Evolutionary conservation across 2,797 vertebrate species (phyloP).

Genomic region (Thaleichthys pacificus): DNA sequence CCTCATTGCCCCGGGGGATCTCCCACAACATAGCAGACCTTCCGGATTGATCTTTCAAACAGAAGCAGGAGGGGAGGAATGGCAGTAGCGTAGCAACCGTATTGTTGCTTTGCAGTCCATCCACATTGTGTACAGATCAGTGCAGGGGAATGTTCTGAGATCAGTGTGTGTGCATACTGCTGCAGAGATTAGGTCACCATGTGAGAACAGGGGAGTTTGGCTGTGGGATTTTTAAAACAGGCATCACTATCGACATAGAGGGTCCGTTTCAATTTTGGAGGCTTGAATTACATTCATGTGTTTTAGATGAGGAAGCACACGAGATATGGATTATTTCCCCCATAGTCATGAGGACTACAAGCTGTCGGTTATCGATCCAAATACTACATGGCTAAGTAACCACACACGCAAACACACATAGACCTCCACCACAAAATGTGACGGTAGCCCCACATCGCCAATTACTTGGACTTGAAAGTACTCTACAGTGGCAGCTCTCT

Average conservation of each 20-base stretch:
- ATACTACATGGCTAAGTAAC: too few species aligned
- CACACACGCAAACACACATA: not conserved
- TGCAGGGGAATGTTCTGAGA: conserved; percentile 25
- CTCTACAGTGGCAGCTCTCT: conserved; percentile 39
- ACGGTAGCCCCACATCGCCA: conserved; percentile 19
- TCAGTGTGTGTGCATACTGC: conserved; percentile 5
- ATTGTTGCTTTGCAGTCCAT: conserved; percentile 50
- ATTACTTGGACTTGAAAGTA: conserved; percentile 43
- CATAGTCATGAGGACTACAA: too few species aligned
- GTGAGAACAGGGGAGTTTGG: not conserved
- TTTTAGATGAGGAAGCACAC: too few species aligned
- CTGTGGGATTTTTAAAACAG: too few species aligned
- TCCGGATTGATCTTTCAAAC: conserved; percentile 73
- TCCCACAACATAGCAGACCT: conserved; percentile 51
- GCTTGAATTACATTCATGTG: too few species aligned
- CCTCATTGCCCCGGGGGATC: conserved; percentile 46
- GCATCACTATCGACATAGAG: too few species aligned
- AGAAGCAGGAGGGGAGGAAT: conserved; percentile 63
- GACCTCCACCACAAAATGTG: not conserved
- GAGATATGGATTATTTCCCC: too few species aligned
- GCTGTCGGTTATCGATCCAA: too few species aligned
- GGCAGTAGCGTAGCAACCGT: conserved; percentile 66
- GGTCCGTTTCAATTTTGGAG: too few species aligned
- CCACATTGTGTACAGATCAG: conserved; percentile 38
- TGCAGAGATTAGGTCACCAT: not conserved